These are phyloP conservation scores for Podocnemis expansa DNA, from an alignment of 2,113 vertebrate species.

Conservation along the genomic window DNA sequence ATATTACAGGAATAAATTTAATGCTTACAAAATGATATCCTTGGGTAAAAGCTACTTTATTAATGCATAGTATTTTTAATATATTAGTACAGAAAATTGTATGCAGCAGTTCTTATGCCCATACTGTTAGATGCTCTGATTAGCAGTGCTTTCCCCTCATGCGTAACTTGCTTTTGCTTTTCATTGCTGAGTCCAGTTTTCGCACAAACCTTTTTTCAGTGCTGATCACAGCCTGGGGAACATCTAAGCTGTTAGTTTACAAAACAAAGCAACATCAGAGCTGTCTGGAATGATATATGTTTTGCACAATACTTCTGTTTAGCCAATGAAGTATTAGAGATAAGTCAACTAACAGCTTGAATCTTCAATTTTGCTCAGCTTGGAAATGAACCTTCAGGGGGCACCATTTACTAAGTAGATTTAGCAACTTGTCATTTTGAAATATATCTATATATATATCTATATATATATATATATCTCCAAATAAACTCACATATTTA, in stretches of 20 bases:
- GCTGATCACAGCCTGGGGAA: not conserved
- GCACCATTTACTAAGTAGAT: slow-evolving; percentile 72
- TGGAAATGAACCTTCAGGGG: slow-evolving; percentile 71
- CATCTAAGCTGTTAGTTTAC: not conserved
- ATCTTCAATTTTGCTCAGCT: not conserved
- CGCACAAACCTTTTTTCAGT: not conserved
- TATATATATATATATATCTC: too few relatives aligned
- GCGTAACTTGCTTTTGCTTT: not conserved
- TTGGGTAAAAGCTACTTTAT: not conserved
- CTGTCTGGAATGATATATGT: not conserved
- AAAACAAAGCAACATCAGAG: not conserved
- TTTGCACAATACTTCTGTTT: not conserved
- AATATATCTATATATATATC: too few relatives aligned
- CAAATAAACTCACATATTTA: not conserved
- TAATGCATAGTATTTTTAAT: accelerated
- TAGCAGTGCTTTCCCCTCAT: not conserved
- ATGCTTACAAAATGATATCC: not conserved
- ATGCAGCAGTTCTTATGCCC: not conserved
- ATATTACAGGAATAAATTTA: not conserved
- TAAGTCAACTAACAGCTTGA: not conserved
- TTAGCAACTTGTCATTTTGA: not conserved
- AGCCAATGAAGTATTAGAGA: not conserved
- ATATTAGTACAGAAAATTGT: not conserved
- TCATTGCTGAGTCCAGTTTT: not conserved
- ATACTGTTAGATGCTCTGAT: not conserved